Evolutionary conservation across 2,113 vertebrate genomes (phyloP).

Genomic region (Erythrocercus mccallii): DNA sequence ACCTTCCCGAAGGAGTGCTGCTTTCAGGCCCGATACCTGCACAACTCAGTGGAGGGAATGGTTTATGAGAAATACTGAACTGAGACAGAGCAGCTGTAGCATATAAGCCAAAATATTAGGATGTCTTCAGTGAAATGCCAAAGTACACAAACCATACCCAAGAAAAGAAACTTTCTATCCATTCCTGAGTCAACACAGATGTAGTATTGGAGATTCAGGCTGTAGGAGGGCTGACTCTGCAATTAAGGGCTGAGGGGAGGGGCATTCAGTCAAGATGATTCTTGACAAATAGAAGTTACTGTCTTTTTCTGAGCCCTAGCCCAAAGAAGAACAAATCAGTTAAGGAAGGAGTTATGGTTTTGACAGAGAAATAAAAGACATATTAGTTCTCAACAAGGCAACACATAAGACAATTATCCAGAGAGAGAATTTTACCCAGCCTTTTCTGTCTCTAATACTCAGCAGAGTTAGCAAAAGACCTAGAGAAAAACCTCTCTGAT

Average conservation of each 20-base stretch:
- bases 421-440: not conserved
- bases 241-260: not conserved
- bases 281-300: not conserved
- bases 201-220: not conserved
- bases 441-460: not conserved
- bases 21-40: not conserved
- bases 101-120: not conserved
- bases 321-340: not conserved
- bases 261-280: not conserved
- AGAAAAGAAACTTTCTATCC: not conserved
- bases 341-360: not conserved
- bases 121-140: not conserved
- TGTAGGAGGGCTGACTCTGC: not conserved
- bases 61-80: not conserved
- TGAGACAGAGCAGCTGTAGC: not conserved
- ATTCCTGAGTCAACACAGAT: not conserved
- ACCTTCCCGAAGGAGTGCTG: not conserved
- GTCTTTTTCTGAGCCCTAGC: not conserved
- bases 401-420: not conserved
- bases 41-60: not conserved
- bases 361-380: not conserved
- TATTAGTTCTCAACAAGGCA: not conserved
- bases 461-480: not conserved
- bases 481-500: not conserved
- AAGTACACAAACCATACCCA: not conserved